Evolutionary conservation across 2,797 vertebrate species (phyloP), one percentile per base, ranked within the genome.

Genomic region (Cyprinodon diabolis): DNA sequence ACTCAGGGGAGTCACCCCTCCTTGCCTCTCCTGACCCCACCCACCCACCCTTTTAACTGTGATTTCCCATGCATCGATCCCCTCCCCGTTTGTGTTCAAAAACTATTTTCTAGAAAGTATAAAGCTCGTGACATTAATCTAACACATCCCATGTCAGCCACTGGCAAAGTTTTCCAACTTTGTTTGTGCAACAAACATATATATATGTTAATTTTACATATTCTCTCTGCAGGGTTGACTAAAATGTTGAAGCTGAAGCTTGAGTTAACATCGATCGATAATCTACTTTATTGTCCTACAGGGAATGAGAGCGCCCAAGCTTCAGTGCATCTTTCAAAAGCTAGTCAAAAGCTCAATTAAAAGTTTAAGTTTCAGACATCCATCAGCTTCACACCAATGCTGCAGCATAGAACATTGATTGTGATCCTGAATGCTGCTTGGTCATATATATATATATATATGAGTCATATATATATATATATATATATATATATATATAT

Each of bases 331-430:
- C 74, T 74, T 23, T 56, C 19, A 65, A 12, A 78, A 68, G 67
- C 79, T 78, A 75, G 70, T 82, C 79, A 84, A 84, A 89, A 85
- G 77, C 78, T 81, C 83, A 89, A 92, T 92, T 92, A 91, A 87
- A 93, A 79, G 83, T 88, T 81, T 85, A 89, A 83, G 80, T 78
- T 75, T 65, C 79, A 72, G 75, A 81, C 87, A 88, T 93, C 86
- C 84, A 78, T 93, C 91, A 91, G 65, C 78, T 43, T 43, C 40
- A 43, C 5, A 71, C 58, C 55, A 48, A 72, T 51, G 72, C 82
- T 51, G 72, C 82, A 81, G 71, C 84, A 85, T 79, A 67, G 83
- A 84, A 75, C 82, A 93, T 88, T 84, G 88, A 93, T 93, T 88
- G 74, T 76, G 85, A 87, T 87, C 67, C 67, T 1, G n/a, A 66